Evolutionary conservation across 1,140 invertebrate species (phyloP).

Genomic region (Brachionus plicatilis): DNA sequence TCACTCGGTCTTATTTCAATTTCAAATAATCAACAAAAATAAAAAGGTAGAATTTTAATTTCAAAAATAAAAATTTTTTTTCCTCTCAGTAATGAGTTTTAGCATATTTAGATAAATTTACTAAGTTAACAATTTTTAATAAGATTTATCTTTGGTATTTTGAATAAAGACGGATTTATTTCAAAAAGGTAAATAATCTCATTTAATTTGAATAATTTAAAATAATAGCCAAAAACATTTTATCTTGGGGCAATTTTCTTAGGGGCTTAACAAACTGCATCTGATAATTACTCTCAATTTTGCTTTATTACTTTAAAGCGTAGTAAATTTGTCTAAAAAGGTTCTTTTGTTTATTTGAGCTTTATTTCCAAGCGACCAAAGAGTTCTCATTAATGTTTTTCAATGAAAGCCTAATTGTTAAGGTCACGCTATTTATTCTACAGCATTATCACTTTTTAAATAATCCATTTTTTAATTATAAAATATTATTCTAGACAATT

Average conservation of each 20-base stretch:
- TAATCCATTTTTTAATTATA: not conserved
- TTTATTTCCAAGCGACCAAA: not conserved
- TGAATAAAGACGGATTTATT: not conserved
- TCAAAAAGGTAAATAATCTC: not conserved
- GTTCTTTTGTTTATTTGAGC: not conserved
- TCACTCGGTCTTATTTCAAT: not conserved
- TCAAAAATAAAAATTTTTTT: not conserved
- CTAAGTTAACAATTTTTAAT: not conserved
- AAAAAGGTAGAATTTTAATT: not conserved
- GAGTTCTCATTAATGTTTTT: not conserved
- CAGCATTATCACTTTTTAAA: not conserved
- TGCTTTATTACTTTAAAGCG: not conserved
- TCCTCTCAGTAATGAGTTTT: not conserved
- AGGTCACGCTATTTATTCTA: not conserved
- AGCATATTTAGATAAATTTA: not conserved
- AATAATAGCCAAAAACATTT: not conserved
- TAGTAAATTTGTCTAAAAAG: not conserved
- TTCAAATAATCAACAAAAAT: not conserved
- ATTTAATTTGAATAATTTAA: no score
- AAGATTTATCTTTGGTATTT: not conserved
- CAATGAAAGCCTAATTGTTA: not conserved
- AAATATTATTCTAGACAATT: not conserved
- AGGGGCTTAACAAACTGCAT: not conserved
- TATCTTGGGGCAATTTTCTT: not conserved
- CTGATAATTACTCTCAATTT: not conserved